phyloP scores from a whole-genome alignment of 2,113 vertebrate genomes.

The Typhlomys cinereus region DNA sequence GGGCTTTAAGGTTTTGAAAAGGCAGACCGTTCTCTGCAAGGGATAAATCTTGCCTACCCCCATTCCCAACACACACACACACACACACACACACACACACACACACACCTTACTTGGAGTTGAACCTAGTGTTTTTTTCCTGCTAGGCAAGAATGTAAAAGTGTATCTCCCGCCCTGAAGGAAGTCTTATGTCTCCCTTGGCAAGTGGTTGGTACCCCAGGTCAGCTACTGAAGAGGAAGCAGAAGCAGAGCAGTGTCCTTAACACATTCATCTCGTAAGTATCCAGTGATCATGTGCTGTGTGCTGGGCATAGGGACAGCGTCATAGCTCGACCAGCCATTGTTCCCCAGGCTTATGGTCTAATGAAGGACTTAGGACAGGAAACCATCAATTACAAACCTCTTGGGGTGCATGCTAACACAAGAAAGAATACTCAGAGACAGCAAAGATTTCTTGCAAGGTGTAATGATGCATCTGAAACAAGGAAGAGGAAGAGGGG shows the following conservation, averaged over 20 bases:
- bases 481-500: background rate
- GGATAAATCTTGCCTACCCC: background rate
- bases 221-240: conserved; percentile 14
- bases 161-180: too few species aligned
- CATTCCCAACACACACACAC: too few species aligned
- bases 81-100: too few species aligned
- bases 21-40: background rate
- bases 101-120: too few species aligned
- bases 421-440: background rate
- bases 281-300: background rate
- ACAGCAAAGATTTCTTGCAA: conserved; percentile 12
- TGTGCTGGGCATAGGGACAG: background rate
- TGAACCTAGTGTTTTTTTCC: background rate
- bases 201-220: background rate
- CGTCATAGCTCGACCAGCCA: background rate
- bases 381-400: background rate
- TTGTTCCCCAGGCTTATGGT: background rate
- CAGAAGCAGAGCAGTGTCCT: background rate
- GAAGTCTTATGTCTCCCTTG: background rate
- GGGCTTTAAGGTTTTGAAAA: background rate
- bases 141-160: background rate
- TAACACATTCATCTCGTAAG: background rate
- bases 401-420: background rate
- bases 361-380: background rate
- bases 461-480: background rate